Conservation (phyloP, 2,797 vertebrate genomes). For the Australoheros facetus region DNA sequence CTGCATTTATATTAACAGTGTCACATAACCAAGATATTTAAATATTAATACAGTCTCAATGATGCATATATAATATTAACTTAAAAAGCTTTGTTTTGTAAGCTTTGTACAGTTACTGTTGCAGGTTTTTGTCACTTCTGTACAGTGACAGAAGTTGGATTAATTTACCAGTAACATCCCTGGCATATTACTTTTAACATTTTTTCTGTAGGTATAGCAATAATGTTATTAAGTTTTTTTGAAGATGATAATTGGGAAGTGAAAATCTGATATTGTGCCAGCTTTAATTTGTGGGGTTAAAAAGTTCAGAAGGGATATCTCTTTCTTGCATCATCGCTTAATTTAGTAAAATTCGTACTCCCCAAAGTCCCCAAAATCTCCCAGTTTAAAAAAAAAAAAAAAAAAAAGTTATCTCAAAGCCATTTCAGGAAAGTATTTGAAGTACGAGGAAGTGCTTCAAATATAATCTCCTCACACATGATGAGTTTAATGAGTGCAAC, state of each 20-base stretch:
- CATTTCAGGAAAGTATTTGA: slow-evolving; percentile 50
- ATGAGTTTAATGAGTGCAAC: slow-evolving; percentile 47
- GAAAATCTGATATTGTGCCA: neutral
- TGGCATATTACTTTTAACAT: no score
- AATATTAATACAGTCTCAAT: no score
- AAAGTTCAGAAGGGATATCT: neutral
- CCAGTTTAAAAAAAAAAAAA: neutral
- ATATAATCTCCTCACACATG: slow-evolving; percentile 6
- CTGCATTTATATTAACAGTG: no score
- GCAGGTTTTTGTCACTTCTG: no score
- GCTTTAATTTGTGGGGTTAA: neutral
- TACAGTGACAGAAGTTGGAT: neutral
- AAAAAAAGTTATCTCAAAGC: slow-evolving; percentile 12
- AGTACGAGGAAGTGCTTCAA: slow-evolving; percentile 36
- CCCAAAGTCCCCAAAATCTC: neutral
- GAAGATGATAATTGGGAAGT: neutral
- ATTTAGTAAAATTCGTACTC: neutral
- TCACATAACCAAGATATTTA: no score
- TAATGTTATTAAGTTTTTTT: neutral
- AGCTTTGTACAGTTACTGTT: neutral
- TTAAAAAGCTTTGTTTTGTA: neutral
- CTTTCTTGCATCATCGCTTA: neutral
- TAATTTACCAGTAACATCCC: neutral
- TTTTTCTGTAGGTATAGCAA: neutral
- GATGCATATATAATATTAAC: neutral